Conservation (phyloP, 2,888 invertebrate genomes). For the Troglohyphantes excavatus region DNA sequence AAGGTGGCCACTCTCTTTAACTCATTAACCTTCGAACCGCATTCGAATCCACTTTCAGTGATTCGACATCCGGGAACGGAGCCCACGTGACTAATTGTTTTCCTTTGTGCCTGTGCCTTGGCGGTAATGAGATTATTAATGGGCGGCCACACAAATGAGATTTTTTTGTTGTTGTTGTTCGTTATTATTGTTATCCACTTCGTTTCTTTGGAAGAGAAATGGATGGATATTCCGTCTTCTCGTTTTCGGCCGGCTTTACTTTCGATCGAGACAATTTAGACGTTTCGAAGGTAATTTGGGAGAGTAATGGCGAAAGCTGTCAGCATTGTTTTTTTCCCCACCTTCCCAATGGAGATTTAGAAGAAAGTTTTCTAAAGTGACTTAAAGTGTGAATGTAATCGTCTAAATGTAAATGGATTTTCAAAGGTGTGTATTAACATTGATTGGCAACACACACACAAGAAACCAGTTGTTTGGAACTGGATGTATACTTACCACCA, state of each 20-base stretch:
- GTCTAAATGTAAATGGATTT: too few species aligned
- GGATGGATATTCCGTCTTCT: too few species aligned
- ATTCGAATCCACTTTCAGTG: conserved; percentile 16
- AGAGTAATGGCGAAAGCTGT: background rate
- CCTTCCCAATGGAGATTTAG: background rate
- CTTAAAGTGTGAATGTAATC: too few species aligned
- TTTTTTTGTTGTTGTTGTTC: conserved; percentile 1
- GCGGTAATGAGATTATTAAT: conserved; percentile 76
- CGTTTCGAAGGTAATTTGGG: background rate
- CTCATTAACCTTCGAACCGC: conserved; percentile 62
- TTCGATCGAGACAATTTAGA: background rate
- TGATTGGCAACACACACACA: too few species aligned
- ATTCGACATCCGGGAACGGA: conserved; percentile 51
- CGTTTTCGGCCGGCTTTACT: background rate
- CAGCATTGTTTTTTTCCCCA: background rate
- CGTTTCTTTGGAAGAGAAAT: conserved; percentile 5
- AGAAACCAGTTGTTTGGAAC: too few species aligned
- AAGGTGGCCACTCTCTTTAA: conserved; percentile 35
- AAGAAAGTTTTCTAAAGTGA: background rate
- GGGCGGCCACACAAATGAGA: conserved; percentile 46
- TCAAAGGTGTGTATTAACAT: too few species aligned
- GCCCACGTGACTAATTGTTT: conserved; percentile 50
- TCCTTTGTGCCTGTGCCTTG: conserved; percentile 18
- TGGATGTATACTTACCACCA: too few species aligned
- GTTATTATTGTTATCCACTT: too few species aligned